Percentiles rank a stretch among this genome's conserved stretches.
Conservation (phyloP, 2,888 invertebrate genomes). For the Elmis aenea region DNA sequence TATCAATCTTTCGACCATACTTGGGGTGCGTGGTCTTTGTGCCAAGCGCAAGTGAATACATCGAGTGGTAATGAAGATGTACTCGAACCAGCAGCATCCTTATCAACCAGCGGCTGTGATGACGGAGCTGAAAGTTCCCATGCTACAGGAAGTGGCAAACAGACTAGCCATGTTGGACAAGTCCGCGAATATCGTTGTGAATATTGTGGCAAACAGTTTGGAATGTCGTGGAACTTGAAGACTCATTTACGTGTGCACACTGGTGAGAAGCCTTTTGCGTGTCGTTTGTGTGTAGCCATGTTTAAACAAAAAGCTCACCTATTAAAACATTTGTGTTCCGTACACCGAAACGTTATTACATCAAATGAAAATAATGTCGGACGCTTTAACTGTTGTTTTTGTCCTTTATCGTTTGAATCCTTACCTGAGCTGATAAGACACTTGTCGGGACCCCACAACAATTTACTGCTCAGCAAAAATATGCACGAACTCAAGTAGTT, state of each 20-base stretch:
- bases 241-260: slow-evolving; percentile 84
- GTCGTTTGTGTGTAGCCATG: slow-evolving; percentile 84
- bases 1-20: slow-evolving; percentile 48
- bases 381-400: slow-evolving; percentile 83
- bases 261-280: slow-evolving; percentile 85
- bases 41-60: slow-evolving; percentile 60
- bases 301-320: slow-evolving; percentile 88
- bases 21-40: slow-evolving; percentile 63
- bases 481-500: slow-evolving; percentile 61
- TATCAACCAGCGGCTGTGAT: slow-evolving; percentile 33
- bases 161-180: slow-evolving; percentile 52
- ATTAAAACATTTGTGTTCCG: slow-evolving; percentile 82
- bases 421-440: slow-evolving; percentile 82
- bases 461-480: slow-evolving; percentile 80
- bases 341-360: slow-evolving; percentile 83
- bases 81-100: slow-evolving; percentile 34
- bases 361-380: slow-evolving; percentile 72
- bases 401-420: slow-evolving; percentile 79
- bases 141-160: slow-evolving; percentile 48
- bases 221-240: slow-evolving; percentile 90
- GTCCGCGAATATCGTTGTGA: slow-evolving; percentile 83
- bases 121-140: slow-evolving; percentile 46
- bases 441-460: slow-evolving; percentile 83
- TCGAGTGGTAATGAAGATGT: slow-evolving; percentile 34
- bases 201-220: slow-evolving; percentile 86